Conservation (phyloP, 2,888 invertebrate species). For the Lasioglossum vierecki region DNA sequence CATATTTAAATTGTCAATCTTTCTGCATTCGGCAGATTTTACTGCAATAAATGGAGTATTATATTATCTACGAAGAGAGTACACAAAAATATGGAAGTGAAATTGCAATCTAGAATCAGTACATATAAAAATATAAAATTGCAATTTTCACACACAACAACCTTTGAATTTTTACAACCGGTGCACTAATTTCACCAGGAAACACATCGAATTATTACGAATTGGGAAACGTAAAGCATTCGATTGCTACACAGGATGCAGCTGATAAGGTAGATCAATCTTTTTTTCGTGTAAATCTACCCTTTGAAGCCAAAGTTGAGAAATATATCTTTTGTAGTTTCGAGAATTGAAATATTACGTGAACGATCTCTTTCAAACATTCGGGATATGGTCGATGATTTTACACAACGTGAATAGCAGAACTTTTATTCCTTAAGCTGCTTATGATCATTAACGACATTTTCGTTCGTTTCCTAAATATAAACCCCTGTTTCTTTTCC, state of each 20-base stretch:
- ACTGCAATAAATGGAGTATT: background rate
- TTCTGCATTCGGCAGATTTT: background rate
- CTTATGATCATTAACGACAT: conserved; percentile 39
- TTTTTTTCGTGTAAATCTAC: conserved; percentile 12
- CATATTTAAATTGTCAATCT: background rate
- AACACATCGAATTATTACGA: background rate
- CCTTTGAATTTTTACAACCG: background rate
- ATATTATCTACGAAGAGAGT: background rate
- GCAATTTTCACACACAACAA: background rate
- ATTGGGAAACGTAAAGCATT: background rate
- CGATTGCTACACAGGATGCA: background rate
- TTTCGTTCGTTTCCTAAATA: background rate
- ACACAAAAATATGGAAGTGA: background rate
- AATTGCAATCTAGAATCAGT: background rate
- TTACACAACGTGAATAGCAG: background rate
- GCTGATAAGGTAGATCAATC: conserved; percentile 29
- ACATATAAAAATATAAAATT: background rate
- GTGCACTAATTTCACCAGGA: background rate
- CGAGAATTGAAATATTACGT: conserved; percentile 20
- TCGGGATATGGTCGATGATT: conserved; percentile 32
- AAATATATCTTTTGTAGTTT: conserved; percentile 36
- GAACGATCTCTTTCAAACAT: conserved; percentile 20
- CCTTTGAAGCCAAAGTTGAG: conserved; percentile 30
- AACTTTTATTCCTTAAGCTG: conserved; percentile 21
- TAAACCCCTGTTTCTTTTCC: background rate